Evolutionary conservation across 2,888 invertebrate species (phyloP).

Genomic region (Thysanoteuthis rhombus): DNA sequence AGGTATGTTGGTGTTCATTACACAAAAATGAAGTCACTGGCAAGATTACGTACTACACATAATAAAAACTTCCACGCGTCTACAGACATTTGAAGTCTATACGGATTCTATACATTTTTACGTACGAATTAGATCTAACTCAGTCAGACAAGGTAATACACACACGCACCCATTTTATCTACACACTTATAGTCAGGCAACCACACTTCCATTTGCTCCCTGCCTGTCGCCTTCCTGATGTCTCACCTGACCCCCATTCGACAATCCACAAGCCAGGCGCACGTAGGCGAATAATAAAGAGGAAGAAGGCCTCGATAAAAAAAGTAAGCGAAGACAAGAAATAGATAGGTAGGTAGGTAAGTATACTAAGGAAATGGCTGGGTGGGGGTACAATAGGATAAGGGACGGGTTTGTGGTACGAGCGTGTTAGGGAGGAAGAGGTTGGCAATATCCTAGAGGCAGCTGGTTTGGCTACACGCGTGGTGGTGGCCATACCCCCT

Average conservation of each 20-base stretch:
- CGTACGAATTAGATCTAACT: not conserved
- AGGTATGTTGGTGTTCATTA: no score
- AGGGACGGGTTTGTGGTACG: not conserved
- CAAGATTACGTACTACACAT: no score
- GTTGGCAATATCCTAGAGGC: not conserved
- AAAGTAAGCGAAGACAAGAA: not conserved
- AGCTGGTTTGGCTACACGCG: conserved; percentile 12
- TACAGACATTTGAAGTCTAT: not conserved
- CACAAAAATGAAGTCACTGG: no score
- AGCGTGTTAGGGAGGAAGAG: not conserved
- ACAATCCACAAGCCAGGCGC: not conserved
- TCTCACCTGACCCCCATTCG: conserved; percentile 12
- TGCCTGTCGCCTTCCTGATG: not conserved
- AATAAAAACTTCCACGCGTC: no score
- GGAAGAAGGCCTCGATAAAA: not conserved
- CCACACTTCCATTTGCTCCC: not conserved
- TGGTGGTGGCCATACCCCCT: not conserved
- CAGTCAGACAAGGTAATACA: not conserved
- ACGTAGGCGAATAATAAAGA: not conserved
- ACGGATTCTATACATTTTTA: not conserved
- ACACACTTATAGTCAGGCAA: not conserved
- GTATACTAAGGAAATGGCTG: not conserved
- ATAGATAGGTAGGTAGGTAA: not conserved
- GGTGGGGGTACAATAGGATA: not conserved
- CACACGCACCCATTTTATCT: not conserved